Conservation (phyloP, 2,888 invertebrate genomes). For the Plebejus anna region DNA sequence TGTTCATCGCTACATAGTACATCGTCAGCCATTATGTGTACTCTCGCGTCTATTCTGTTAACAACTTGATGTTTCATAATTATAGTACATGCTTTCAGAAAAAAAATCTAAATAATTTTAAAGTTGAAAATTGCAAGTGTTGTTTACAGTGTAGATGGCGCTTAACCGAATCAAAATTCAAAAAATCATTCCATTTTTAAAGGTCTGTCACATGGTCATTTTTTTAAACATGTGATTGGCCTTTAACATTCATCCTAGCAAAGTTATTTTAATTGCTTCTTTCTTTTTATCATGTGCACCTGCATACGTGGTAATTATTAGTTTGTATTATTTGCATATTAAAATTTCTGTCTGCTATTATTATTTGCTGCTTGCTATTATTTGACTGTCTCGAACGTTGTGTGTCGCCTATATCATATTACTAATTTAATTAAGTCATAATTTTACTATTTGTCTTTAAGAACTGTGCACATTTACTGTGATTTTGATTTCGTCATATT, state of each 20-base stretch:
- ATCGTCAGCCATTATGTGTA: constrained; percentile 27
- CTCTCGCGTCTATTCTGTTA: constrained; percentile 9
- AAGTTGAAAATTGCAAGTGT: not conserved
- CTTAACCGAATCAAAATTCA: constrained; percentile 15
- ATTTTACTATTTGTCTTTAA: constrained; percentile 17
- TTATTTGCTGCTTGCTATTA: too few species aligned
- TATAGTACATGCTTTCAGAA: not conserved
- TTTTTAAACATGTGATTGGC: not conserved
- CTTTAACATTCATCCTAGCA: not conserved
- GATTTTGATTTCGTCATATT: constrained; percentile 16
- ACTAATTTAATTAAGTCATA: constrained; percentile 11
- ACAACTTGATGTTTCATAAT: not conserved
- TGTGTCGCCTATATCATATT: not conserved
- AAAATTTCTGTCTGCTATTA: not conserved
- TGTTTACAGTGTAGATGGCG: constrained; percentile 10
- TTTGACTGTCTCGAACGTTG: not conserved
- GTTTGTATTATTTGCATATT: not conserved
- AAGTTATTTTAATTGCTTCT: not conserved
- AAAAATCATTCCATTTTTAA: not conserved
- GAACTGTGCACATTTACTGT: constrained; percentile 13
- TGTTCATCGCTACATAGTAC: constrained; percentile 42
- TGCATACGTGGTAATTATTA: constrained; percentile 10
- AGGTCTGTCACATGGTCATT: not conserved
- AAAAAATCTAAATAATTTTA: not conserved
- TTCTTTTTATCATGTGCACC: constrained; percentile 12